Base-by-base conservation (phyloP, 2,797 vertebrate genomes). In the Ciconia nigra region DNA sequence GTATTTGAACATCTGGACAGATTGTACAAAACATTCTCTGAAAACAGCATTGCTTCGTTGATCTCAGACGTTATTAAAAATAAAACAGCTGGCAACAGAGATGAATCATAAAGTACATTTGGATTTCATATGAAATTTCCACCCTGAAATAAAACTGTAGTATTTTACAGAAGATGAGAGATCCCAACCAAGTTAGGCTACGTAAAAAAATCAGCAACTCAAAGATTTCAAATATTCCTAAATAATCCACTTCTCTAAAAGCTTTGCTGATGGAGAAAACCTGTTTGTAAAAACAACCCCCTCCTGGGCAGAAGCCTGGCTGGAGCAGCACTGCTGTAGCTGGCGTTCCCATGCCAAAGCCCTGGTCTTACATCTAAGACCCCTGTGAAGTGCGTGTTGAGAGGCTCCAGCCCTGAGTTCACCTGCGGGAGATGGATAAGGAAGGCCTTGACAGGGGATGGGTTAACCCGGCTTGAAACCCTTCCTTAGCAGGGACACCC, bases 51-150 rank as follows among this genome's bases (percentile, higher is more conserved):
- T 33, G 82, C 87, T 89, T 91, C 1, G 29, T 69, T 89, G 89
- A 58, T 73, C 78, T 92, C 76, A 69, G 49, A 59, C 92, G 89
- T 96, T 96, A 94, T 94, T 87, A 93, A 96, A 93, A 94, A 95
- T 84, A 82, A 89, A 92, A 95, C 88, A 90, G 87, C 82, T 92
- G 92, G 94, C 93, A 87, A 76, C 33, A 87, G 89, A 62, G 69
- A 87, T 1, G 22, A 92, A 87, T 89, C 71, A 86, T 41, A 47
- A 91, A 94, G 65, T 54, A 35, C 87, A 61, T 90, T 96, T 89
- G 78, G 89, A 72, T 94, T 92, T 95, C 78, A 20, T 49, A 42
- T 44, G 70, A 83, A 78, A 62, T 79, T 94, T 95, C 71, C 46
- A 72, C 81, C 28, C 82, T 51, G 54, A 86, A 79, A 72, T 65